Base-by-base conservation (phyloP, 2,797 vertebrate genomes). In the Champsocephalus gunnari region DNA sequence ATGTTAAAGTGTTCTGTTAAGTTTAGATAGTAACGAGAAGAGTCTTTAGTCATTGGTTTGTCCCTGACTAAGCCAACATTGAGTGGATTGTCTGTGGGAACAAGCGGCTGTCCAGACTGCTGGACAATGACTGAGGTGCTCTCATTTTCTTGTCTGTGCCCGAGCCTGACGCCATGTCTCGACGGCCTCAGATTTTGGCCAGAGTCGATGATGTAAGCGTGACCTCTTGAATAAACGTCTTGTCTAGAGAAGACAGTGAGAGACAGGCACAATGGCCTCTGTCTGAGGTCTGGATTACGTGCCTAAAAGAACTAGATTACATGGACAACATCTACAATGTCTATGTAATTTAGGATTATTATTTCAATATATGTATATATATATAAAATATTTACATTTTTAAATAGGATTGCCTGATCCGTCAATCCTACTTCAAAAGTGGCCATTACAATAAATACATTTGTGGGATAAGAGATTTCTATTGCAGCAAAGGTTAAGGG, bases 121-220 rank as follows among this genome's bases (percentile, higher is more conserved):
- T 38, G 73, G 85, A 89, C 83, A 88, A 88, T 78, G 87, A 83
- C 81, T 16, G 85, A 87, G 85, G 83, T 83, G 75, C 89, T 88
- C 87, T 91, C 90, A 79, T 84, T 88, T 78, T 85, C 81, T 77
- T 92, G 90, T 92, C 89, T 88, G 73, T 54, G 88, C 86, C 84
- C 74, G 54, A 85, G 83, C 77, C 79, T 91, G 92, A 93, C 88
- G 82, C 83, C 78, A 87, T 63, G 89, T 93, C 92, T 91, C 87
- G 87, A 78, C 78, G 4, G 76, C 80, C 66, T 80, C 79, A 9
- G 59, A 80, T 76, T 85, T 87, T 83, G 77, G 87, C 83, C 75
- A 1, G 9, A 47, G 63, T 47, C 12, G 9, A 58, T 90, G 90
- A 91, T 83, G 89, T 81, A 63, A 82, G 73, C 56, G 19, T 83